Evolutionary conservation across 2,888 invertebrate species (phyloP).

Genomic region (Pardosa pseudoannulata): DNA sequence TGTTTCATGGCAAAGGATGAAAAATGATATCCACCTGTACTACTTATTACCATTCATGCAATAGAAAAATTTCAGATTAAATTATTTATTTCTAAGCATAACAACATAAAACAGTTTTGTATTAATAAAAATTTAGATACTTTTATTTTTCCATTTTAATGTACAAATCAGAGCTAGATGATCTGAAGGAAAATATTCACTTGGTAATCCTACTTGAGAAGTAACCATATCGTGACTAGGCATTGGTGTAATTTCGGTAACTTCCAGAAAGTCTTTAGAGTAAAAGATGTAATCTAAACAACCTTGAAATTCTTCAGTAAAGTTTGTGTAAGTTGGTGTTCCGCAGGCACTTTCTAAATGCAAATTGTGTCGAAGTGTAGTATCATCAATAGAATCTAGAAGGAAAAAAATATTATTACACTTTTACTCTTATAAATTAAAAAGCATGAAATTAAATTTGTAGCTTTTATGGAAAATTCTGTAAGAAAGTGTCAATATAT

Average conservation of each 20-base stretch:
- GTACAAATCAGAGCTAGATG: slow-evolving; percentile 92
- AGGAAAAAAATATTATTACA: no score
- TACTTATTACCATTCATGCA: no score
- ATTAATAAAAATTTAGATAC: neutral
- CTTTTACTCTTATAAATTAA: no score
- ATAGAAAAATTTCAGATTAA: no score
- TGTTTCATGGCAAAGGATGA: no score
- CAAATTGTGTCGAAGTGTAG: slow-evolving; percentile 83
- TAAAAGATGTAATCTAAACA: slow-evolving; percentile 96
- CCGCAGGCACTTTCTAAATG: slow-evolving; percentile 88
- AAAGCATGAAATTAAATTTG: no score
- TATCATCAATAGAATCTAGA: slow-evolving; percentile 76
- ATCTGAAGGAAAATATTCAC: slow-evolving; percentile 93
- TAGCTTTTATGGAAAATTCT: no score
- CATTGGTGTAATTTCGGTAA: slow-evolving; percentile 84
- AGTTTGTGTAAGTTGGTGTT: slow-evolving; percentile 89
- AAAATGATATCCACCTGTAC: no score
- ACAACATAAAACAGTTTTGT: no score
- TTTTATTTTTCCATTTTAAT: slow-evolving; percentile 80
- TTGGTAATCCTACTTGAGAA: slow-evolving; percentile 88
- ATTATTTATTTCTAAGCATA: no score
- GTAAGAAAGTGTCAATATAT: no score
- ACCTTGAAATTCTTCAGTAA: slow-evolving; percentile 87
- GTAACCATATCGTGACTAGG: slow-evolving; percentile 87
- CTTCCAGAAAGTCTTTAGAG: slow-evolving; percentile 74